phyloP scores from a whole-genome alignment of 2,113 vertebrate genomes.

The Burhinus oedicnemus region DNA sequence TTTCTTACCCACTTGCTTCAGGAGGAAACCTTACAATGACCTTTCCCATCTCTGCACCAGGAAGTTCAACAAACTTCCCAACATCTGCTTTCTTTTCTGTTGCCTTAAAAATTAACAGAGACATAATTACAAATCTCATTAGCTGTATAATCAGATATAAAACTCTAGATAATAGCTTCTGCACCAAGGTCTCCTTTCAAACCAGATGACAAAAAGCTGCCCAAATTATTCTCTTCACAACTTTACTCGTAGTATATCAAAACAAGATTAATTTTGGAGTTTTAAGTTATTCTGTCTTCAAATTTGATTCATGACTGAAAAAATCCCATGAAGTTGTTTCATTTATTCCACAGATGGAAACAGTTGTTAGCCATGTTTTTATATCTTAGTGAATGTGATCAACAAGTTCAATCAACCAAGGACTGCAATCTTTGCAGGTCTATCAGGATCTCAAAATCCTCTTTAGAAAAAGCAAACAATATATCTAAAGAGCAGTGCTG shows the following conservation, averaged over 20 bases:
- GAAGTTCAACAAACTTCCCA: constrained; percentile 96
- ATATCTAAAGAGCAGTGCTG: not conserved
- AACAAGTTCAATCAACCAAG: not conserved
- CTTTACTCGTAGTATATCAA: not conserved
- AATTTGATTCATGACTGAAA: not conserved
- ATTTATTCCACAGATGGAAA: not conserved
- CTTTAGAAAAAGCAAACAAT: not conserved
- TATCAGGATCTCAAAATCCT: not conserved
- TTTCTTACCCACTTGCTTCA: constrained; percentile 94
- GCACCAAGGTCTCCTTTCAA: not conserved
- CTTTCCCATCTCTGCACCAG: constrained; percentile 95
- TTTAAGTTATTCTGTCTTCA: not conserved
- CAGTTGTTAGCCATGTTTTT: not conserved
- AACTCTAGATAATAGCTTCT: not conserved
- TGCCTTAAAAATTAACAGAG: constrained; percentile 72
- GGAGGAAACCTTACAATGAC: constrained; percentile 97
- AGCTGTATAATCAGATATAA: not conserved
- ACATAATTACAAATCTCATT: not conserved
- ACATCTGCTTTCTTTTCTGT: constrained; percentile 90
- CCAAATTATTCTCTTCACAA: not conserved
- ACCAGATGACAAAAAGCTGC: not conserved
- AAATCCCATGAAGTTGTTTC: not conserved
- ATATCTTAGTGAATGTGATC: not conserved
- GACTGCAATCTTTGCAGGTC: not conserved
- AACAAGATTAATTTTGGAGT: not conserved